Percentiles rank a stretch among this genome's conserved stretches.
Conservation (phyloP, 2,797 vertebrate genomes). For the Microctenopoma steveboyesi region DNA sequence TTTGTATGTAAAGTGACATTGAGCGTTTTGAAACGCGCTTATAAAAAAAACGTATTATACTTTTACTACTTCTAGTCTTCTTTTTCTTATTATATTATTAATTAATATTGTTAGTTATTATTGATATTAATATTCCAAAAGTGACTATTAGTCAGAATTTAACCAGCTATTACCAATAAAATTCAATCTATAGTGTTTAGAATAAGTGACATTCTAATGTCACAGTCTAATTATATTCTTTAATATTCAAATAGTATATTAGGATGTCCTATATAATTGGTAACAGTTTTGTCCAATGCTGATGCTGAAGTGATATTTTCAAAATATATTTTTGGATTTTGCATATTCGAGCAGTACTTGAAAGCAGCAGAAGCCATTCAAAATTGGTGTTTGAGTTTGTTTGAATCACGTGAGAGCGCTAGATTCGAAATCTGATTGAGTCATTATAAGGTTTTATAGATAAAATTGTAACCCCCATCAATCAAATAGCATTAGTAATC, state of each 20-base stretch:
- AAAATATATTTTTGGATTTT: neutral
- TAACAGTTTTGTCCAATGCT: too few species aligned
- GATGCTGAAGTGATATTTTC: too few species aligned
- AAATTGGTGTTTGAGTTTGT: slow-evolving; percentile 26
- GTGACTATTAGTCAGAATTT: neutral
- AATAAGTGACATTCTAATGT: neutral
- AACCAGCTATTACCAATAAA: neutral
- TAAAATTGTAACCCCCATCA: neutral
- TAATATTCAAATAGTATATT: too few species aligned
- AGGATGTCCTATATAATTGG: too few species aligned
- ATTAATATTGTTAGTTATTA: too few species aligned
- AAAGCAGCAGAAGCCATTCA: slow-evolving; percentile 67
- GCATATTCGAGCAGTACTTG: slow-evolving; percentile 31
- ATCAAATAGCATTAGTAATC: neutral
- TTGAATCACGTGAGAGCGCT: slow-evolving; percentile 46
- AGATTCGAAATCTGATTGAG: slow-evolving; percentile 42
- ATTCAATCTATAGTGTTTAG: neutral
- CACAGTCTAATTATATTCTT: too few species aligned
- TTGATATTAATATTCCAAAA: too few species aligned
- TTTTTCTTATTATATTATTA: too few species aligned
- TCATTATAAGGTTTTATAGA: slow-evolving; percentile 6
- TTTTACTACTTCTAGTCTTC: too few species aligned
- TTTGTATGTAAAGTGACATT: too few species aligned
- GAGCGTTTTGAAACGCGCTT: too few species aligned
- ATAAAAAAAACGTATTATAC: too few species aligned